Evolutionary conservation across 2,113 vertebrate species (phyloP).

Genomic region (Odontesthes bonariensis): DNA sequence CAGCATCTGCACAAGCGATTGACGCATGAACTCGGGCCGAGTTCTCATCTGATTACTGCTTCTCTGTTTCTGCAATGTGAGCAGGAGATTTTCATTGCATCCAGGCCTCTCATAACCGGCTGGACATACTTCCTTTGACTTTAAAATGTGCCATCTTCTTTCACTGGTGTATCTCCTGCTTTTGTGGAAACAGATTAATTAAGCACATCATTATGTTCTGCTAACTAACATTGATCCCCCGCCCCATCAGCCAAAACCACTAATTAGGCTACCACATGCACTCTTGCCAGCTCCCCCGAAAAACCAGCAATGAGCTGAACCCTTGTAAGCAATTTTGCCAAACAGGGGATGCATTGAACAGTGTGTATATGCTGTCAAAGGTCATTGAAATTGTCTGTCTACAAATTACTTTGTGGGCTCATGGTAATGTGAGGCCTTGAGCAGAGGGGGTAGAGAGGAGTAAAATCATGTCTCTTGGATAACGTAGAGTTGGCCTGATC

Average conservation of each 20-base stretch:
- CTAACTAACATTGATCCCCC: slow-evolving; percentile 53
- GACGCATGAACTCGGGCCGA: slow-evolving; percentile 27
- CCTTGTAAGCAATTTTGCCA: slow-evolving; percentile 47
- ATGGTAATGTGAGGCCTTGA: slow-evolving; percentile 63
- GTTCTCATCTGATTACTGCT: slow-evolving; percentile 25
- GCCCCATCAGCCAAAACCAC: slow-evolving; percentile 67
- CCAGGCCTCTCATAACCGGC: neutral
- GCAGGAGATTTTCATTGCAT: slow-evolving; percentile 23
- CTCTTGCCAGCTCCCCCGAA: slow-evolving; percentile 38
- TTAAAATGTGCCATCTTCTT: slow-evolving; percentile 40
- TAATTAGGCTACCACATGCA: slow-evolving; percentile 56
- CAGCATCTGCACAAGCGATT: slow-evolving; percentile 56
- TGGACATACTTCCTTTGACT: slow-evolving; percentile 3
- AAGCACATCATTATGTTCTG: slow-evolving; percentile 40
- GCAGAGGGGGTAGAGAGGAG: slow-evolving; percentile 11
- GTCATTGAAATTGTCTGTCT: slow-evolving; percentile 73
- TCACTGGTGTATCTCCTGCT: slow-evolving; percentile 11
- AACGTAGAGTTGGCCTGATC: slow-evolving; percentile 57
- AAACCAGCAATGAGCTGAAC: slow-evolving; percentile 47
- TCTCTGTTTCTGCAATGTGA: slow-evolving; percentile 45
- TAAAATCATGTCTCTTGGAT: slow-evolving; percentile 59
- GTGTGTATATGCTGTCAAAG: slow-evolving; percentile 65
- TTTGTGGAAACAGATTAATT: slow-evolving; percentile 32
- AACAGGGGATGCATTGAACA: slow-evolving; percentile 62
- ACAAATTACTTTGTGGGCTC: slow-evolving; percentile 73